Evolutionary conservation across 2,797 vertebrate genomes (phyloP).

Genomic region (Leucoraja ocellata): DNA sequence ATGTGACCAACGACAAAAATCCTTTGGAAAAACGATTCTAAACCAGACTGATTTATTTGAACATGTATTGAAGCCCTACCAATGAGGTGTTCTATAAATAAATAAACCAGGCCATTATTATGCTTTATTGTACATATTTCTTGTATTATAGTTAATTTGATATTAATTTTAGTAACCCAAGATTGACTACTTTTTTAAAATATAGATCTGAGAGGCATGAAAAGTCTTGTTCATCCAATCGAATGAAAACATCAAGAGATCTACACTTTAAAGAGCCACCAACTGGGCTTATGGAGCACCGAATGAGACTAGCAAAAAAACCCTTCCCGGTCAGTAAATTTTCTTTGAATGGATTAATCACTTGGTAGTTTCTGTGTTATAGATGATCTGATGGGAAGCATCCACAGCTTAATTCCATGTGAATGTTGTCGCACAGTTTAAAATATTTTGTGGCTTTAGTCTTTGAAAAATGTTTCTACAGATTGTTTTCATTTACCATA

Average conservation of each 20-base stretch:
- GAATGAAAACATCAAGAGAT: slow-evolving; percentile 9
- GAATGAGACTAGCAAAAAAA: background rate
- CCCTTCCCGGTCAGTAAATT: background rate
- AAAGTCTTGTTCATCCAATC: background rate
- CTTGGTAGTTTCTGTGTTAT: background rate
- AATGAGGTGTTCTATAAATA: background rate
- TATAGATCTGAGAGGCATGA: background rate
- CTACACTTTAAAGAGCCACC: slow-evolving; percentile 2
- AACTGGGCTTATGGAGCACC: background rate
- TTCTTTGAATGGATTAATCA: background rate
- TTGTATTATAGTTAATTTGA: background rate
- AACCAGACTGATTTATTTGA: background rate
- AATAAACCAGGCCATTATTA: background rate
- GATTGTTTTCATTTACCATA: background rate
- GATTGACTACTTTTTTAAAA: background rate
- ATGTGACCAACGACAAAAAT: background rate
- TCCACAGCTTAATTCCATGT: too few relatives aligned
- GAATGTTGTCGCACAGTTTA: background rate
- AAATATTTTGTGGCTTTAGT: background rate
- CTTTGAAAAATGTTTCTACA: background rate
- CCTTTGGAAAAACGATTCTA: background rate
- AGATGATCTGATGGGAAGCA: background rate
- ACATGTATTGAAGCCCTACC: background rate
- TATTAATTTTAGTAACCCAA: background rate
- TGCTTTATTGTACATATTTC: background rate